A percentile compares a stretch with the other conserved stretches of the same genome.
These are phyloP conservation scores for Misgurnus anguillicaudatus DNA, from an alignment of 2,113 vertebrate species.

Conservation along the genomic window DNA sequence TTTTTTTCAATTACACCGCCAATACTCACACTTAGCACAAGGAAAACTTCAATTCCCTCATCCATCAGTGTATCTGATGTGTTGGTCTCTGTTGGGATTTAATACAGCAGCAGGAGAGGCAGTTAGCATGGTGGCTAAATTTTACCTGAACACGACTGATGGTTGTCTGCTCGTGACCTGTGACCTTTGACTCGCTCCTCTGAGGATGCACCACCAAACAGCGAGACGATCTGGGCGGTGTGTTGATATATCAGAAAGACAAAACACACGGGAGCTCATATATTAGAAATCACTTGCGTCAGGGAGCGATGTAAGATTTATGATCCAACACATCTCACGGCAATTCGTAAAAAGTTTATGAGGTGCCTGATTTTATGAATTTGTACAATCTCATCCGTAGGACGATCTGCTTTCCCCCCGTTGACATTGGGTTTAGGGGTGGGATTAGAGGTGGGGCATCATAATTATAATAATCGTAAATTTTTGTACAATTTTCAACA, in stretches of 20 bases:
- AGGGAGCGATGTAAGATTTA: too few relatives aligned
- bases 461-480: too few relatives aligned
- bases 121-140: constrained; percentile 82
- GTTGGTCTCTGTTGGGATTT: constrained; percentile 31
- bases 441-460: too few relatives aligned
- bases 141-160: constrained; percentile 83
- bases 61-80: constrained; percentile 23
- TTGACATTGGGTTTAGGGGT: too few relatives aligned
- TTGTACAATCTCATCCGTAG: too few relatives aligned
- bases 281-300: too few relatives aligned
- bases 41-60: background rate
- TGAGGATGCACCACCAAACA: constrained; percentile 80
- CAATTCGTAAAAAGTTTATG: too few relatives aligned
- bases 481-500: too few relatives aligned
- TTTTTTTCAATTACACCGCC: background rate
- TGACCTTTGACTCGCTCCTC: constrained; percentile 64
- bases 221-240: constrained; percentile 69
- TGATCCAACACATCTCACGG: too few relatives aligned
- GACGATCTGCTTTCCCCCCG: too few relatives aligned
- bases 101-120: constrained; percentile 67
- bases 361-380: too few relatives aligned
- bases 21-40: background rate
- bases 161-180: constrained; percentile 63
- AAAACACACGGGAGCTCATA: constrained; percentile 86
- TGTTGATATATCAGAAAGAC: constrained; percentile 63